Base-by-base conservation (phyloP, 2,797 vertebrate genomes). In the Microctenopoma steveboyesi region DNA sequence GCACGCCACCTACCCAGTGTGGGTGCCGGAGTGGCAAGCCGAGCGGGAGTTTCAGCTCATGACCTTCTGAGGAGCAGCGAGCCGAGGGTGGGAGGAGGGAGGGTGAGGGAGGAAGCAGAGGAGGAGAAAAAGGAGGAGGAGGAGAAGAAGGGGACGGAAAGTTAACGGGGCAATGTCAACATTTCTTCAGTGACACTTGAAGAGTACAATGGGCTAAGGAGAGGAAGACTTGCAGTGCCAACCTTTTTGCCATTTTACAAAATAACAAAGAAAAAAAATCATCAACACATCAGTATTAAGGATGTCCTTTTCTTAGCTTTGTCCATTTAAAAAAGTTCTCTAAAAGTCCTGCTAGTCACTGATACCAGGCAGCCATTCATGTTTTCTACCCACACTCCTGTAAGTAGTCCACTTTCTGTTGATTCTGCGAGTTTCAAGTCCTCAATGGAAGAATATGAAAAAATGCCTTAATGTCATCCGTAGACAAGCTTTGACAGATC, bases 1-100 rank as follows among this genome's bases (percentile, higher is more conserved):
- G 93, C 94, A 95, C 84, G 94, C 94, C 91, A 95, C 94, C 89
- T 95, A 95, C 89, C 94, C 94, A n/a, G 94, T 95, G 89, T 95
- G 94, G 94, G 92, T 95, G 91, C 93, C 94, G 62, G 94, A 95
- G 81, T 95, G 94, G 94, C 94, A 94, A 86, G 93, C 92, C 83
- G 94, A 95, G 89, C 92, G 93, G 91, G 93, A 94, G 89, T 95
- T 95, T 93, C 94, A 95, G 90, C 94, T 95, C 91, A 95, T 95
- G 94, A 95, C 94, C 93, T 95, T 95, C 94, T 95, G 93, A 95
- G 91, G 92, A 94, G 85, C 92, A 9, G 79, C 89, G 53, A 82
- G 70, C 77, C 81, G 53, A 76, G 82, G 82, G 82, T 76, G 82
- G 84, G 87, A 82, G 76, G 73, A 69, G 84, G 85, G 87, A 76